Evolutionary conservation across 2,797 vertebrate species (phyloP).

Genomic region (Squalus acanthias): DNA sequence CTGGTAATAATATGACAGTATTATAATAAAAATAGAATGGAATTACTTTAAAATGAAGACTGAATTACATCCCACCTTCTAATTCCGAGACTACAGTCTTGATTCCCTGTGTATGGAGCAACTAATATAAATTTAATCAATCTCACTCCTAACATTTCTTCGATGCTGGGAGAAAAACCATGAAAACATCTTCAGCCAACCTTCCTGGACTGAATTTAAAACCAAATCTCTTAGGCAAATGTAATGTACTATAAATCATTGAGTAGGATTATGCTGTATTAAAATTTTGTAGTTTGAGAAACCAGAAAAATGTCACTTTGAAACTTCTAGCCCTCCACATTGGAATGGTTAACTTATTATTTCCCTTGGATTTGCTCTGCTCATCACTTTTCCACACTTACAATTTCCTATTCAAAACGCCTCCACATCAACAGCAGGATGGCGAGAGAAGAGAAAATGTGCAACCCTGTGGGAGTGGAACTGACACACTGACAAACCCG

Average conservation of each 20-base stretch:
- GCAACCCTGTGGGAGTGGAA: slow-evolving; percentile 7
- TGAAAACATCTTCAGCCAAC: neutral
- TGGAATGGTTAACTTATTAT: neutral
- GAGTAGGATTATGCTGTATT: neutral
- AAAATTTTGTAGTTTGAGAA: neutral
- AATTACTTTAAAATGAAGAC: neutral
- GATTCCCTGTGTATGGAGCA: neutral
- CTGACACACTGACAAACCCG: neutral
- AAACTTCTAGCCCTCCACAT: neutral
- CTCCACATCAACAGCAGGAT: slow-evolving; percentile 8
- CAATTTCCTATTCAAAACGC: neutral
- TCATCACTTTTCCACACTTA: slow-evolving; percentile 19
- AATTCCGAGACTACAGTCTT: neutral
- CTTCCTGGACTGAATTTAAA: neutral
- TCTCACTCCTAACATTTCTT: neutral
- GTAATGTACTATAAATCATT: neutral
- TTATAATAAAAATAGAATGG: neutral
- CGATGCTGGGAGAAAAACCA: neutral
- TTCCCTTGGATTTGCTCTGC: neutral
- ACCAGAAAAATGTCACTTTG: neutral
- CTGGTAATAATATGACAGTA: neutral
- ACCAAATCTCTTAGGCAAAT: neutral
- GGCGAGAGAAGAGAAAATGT: neutral
- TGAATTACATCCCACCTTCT: neutral
- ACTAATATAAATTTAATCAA: neutral